Evolutionary conservation across 2,888 invertebrate species (phyloP).

Genomic region (Falcaria lacertinaria): DNA sequence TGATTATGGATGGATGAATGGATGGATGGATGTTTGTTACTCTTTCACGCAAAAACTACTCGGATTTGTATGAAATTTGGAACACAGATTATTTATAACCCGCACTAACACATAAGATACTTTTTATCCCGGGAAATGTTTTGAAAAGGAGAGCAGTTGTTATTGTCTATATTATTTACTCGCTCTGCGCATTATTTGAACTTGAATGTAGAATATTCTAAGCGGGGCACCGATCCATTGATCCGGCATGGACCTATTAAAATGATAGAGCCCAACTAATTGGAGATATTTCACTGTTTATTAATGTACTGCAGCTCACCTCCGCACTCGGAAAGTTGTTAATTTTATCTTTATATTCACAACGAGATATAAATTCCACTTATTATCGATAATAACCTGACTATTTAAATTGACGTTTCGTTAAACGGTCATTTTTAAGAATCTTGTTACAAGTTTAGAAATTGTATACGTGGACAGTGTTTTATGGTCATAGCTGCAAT

Average conservation of each 20-base stretch:
- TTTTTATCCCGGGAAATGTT: no score
- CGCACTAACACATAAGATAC: no score
- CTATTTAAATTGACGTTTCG: conserved; percentile 28
- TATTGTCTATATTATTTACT: no score
- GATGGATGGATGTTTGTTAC: no score
- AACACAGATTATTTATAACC: no score
- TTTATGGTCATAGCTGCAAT: no score
- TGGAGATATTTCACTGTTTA: conserved; percentile 39
- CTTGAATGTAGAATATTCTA: conserved; percentile 6
- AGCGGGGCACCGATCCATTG: conserved; percentile 9
- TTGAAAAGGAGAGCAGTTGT: no score
- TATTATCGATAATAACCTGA: conserved; percentile 33
- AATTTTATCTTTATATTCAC: conserved; percentile 30
- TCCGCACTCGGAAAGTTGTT: conserved; percentile 10
- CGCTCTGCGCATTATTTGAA: no score
- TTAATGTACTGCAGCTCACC: conserved; percentile 25
- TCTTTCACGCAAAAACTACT: no score
- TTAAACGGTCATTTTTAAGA: conserved; percentile 15
- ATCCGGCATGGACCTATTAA: conserved; percentile 33
- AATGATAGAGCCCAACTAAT: conserved; percentile 48
- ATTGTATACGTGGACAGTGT: background rate
- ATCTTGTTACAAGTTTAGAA: background rate
- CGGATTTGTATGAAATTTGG: no score
- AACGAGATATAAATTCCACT: conserved; percentile 31
- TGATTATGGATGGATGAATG: no score